A percentile compares a stretch with the other conserved stretches of the same genome.
phyloP scores from a whole-genome alignment of 2,888 invertebrate species.

The Epinotia brunnichana region DNA sequence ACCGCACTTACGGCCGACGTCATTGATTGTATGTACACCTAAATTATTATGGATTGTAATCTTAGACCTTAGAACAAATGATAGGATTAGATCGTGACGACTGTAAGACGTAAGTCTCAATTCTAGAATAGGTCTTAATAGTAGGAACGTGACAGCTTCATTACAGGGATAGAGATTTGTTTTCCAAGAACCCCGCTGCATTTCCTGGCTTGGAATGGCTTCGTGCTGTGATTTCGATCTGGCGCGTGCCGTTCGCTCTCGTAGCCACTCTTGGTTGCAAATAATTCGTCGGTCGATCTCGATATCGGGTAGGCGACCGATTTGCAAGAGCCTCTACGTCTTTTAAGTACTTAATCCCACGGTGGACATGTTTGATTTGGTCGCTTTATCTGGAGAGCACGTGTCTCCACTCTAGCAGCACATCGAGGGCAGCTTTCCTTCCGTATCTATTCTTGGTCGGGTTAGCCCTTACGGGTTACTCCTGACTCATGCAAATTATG shows the following conservation, averaged over 20 bases:
- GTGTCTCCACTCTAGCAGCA: conserved; percentile 67
- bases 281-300: conserved; percentile 62
- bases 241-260: conserved; percentile 66
- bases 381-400: conserved; percentile 63
- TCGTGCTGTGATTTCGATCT: conserved; percentile 72
- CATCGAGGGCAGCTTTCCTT: conserved; percentile 76
- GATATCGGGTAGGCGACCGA: conserved; percentile 62
- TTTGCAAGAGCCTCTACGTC: conserved; percentile 61
- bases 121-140: conserved; percentile 46
- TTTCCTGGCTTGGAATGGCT: conserved; percentile 63
- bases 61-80: conserved; percentile 35
- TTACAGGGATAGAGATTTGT: conserved; percentile 59
- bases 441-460: conserved; percentile 77
- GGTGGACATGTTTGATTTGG: conserved; percentile 50
- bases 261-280: conserved; percentile 62
- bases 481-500: conserved; percentile 74
- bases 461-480: conserved; percentile 71
- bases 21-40: not conserved
- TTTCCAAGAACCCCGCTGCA: conserved; percentile 59
- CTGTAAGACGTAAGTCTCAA: conserved; percentile 44
- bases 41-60: conserved; percentile 19
- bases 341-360: conserved; percentile 36
- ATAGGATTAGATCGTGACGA: conserved; percentile 49
- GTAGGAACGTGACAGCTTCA: conserved; percentile 61
- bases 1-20: conserved; percentile 18